These are phyloP conservation scores for Cerastoderma edule DNA, from an alignment of 2,888 invertebrate species.

Conservation along the genomic window DNA sequence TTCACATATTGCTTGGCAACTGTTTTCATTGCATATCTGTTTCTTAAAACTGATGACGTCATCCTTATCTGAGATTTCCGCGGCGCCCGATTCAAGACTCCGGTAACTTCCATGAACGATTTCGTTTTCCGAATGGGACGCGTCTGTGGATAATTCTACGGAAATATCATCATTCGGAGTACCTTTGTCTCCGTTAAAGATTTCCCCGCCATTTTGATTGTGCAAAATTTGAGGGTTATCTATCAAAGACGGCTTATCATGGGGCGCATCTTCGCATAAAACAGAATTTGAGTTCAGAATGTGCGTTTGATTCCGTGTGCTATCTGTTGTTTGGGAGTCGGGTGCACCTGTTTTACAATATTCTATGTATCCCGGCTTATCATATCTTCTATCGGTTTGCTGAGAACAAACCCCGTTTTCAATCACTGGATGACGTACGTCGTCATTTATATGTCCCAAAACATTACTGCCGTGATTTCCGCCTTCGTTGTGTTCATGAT, in stretches of 20 bases:
- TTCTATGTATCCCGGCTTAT: constrained; percentile 27
- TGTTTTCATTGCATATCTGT: neutral
- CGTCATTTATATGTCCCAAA: no score
- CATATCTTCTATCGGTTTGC: constrained; percentile 25
- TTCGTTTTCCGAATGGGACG: neutral
- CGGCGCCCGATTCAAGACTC: no score
- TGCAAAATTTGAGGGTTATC: constrained; percentile 8
- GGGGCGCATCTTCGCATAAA: constrained; percentile 27
- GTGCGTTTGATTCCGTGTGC: constrained; percentile 37
- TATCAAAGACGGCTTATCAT: constrained; percentile 13
- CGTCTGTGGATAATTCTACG: neutral
- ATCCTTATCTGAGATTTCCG: no score
- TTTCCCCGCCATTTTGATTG: constrained; percentile 9
- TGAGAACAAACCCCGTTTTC: constrained; percentile 32
- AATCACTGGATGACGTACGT: constrained; percentile 30
- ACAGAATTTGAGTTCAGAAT: constrained; percentile 4
- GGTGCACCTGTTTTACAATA: constrained; percentile 42
- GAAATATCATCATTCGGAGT: neutral
- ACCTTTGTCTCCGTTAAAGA: neutral
- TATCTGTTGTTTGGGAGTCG: constrained; percentile 19
- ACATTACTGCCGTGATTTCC: no score
- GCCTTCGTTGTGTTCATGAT: no score
- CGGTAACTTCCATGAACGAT: no score
- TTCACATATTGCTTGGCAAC: constrained; percentile 9
- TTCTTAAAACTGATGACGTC: neutral